A percentile compares a stretch with the other conserved stretches of the same genome.
Conservation (phyloP, 2,797 vertebrate genomes). For the Megalops cyprinoides region DNA sequence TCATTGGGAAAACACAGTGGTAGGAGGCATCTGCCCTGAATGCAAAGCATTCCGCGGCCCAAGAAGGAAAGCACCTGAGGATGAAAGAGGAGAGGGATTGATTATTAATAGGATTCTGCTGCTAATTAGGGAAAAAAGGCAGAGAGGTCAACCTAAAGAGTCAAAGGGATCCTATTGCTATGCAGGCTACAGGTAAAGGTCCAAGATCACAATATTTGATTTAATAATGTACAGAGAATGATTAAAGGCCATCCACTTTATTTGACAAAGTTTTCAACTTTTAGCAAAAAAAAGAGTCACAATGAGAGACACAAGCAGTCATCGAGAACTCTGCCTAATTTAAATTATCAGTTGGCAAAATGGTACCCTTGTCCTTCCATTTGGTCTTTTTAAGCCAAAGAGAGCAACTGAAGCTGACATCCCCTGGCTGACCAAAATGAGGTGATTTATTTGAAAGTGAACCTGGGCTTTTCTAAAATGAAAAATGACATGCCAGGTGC, state of each 20-base stretch:
- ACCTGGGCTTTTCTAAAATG: slow-evolving; percentile 6
- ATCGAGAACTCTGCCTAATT: not conserved
- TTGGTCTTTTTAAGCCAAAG: not conserved
- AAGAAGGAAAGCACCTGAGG: not conserved
- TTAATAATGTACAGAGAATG: slow-evolving; percentile 28
- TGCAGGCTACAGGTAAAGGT: slow-evolving; percentile 24
- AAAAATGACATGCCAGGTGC: slow-evolving; percentile 1
- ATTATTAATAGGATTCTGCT: not conserved
- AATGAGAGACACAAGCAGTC: slow-evolving; percentile 6
- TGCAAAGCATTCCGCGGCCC: not conserved
- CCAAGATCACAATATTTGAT: slow-evolving; percentile 18
- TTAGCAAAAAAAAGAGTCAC: not conserved
- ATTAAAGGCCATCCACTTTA: slow-evolving; percentile 21
- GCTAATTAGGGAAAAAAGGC: slow-evolving; percentile 31
- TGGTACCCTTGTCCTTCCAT: not conserved
- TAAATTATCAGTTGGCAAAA: not conserved
- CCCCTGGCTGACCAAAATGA: not conserved
- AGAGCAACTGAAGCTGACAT: not conserved
- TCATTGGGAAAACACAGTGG: not conserved
- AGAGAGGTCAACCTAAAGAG: slow-evolving; percentile 12
- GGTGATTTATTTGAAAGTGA: not conserved
- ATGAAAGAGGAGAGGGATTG: not conserved
- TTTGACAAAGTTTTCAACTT: slow-evolving; percentile 22
- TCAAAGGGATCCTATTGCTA: slow-evolving; percentile 24
- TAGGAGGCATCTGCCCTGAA: not conserved